Percentiles rank a stretch among this genome's conserved stretches.
Conservation (phyloP, 1,140 invertebrate genomes). For the Caenorhabditis remanei region DNA sequence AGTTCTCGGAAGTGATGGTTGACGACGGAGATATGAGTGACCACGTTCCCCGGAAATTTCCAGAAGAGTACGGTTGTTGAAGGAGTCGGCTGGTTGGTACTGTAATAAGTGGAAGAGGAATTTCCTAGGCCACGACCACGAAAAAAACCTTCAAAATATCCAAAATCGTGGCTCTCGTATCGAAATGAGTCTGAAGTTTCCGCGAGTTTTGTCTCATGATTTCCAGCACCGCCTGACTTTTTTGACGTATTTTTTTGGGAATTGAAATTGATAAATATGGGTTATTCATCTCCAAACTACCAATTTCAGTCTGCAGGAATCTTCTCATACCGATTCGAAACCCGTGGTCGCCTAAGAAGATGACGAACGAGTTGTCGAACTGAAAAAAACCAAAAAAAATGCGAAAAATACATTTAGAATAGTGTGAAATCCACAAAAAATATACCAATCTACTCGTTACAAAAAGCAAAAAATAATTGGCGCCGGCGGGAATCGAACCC, state of each 20-base stretch:
- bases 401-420: too few species aligned
- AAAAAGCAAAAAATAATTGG: too few species aligned
- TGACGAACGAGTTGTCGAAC: slow-evolving; percentile 63
- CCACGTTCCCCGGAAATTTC: slow-evolving; percentile 5
- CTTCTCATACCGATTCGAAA: slow-evolving; percentile 26
- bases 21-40: slow-evolving; percentile 23
- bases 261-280: slow-evolving; percentile 61
- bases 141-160: slow-evolving; percentile 54
- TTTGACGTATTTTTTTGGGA: slow-evolving; percentile 54
- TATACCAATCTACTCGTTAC: too few species aligned
- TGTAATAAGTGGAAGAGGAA: slow-evolving; percentile 11
- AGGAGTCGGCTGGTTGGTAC: slow-evolving; percentile 15
- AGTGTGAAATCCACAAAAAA: too few species aligned
- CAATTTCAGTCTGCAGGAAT: slow-evolving; percentile 46
- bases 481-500: too few species aligned
- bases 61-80: slow-evolving; percentile 2
- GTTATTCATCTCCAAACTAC: slow-evolving; percentile 60
- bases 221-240: slow-evolving; percentile 8
- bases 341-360: slow-evolving; percentile 64
- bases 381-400: slow-evolving; percentile 36
- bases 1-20: slow-evolving; percentile 36
- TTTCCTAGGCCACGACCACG: neutral
- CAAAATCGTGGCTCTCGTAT: slow-evolving; percentile 61
- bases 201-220: slow-evolving; percentile 56
- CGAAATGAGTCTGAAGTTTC: slow-evolving; percentile 66